Conservation (phyloP, 2,888 invertebrate genomes). For the Elegia similella region DNA sequence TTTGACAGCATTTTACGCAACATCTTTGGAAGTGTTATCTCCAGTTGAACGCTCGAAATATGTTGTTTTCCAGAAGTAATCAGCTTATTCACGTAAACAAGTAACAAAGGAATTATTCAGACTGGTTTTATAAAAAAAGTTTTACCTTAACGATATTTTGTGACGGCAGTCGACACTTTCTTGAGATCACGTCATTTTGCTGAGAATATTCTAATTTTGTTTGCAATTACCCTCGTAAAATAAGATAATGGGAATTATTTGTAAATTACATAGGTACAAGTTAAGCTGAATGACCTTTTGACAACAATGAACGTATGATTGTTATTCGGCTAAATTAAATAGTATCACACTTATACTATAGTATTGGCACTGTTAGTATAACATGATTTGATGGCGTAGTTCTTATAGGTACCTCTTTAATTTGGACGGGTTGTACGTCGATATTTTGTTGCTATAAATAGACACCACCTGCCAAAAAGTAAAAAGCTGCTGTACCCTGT, state of each 20-base stretch:
- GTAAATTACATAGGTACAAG: conserved; percentile 18
- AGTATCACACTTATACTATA: too few relatives aligned
- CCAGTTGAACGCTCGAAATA: background rate
- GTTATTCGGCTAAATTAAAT: conserved; percentile 27
- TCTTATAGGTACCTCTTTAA: background rate
- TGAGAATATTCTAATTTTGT: conserved; percentile 27
- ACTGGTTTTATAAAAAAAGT: conserved; percentile 18
- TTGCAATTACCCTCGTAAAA: conserved; percentile 46
- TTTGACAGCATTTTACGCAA: conserved; percentile 71
- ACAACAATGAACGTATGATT: conserved; percentile 28
- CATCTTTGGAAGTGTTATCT: conserved; percentile 41
- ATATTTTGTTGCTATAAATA: conserved; percentile 21
- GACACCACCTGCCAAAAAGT: background rate
- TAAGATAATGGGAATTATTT: conserved; percentile 24
- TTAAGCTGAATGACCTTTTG: conserved; percentile 13
- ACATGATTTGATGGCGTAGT: background rate
- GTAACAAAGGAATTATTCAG: conserved; percentile 11
- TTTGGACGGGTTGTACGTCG: conserved; percentile 20
- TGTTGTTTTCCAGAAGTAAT: conserved; percentile 4
- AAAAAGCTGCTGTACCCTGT: background rate
- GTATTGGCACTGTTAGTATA: too few relatives aligned
- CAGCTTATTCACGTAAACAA: conserved; percentile 23
- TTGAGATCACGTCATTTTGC: conserved; percentile 40
- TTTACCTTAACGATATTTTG: conserved; percentile 35
- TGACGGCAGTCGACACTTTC: conserved; percentile 29